Conservation (phyloP, 2,113 vertebrate genomes). For the Albula goreensis region DNA sequence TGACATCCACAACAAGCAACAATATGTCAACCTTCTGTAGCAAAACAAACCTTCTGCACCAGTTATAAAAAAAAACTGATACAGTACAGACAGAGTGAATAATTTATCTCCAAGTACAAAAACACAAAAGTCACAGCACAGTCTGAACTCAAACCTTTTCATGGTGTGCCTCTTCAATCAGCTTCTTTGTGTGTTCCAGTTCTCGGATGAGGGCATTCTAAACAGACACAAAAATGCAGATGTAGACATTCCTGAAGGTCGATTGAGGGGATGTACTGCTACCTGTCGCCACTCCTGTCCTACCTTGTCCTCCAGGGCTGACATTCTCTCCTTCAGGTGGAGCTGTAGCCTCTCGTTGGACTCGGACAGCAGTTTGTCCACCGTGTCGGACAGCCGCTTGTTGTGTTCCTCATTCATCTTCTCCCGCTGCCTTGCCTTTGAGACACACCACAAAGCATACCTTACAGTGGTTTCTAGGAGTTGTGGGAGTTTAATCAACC, state of each 20-base stretch:
- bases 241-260: neutral
- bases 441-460: neutral
- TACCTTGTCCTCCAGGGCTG: conserved; percentile 95
- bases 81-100: neutral
- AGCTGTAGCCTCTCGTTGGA: conserved; percentile 97
- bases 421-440: conserved; percentile 90
- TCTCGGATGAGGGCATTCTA: conserved; percentile 90
- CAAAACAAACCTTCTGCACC: neutral
- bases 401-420: conserved; percentile 99
- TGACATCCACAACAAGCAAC: neutral
- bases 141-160: conserved; percentile 79
- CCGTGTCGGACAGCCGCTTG: conserved; percentile 92
- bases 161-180: conserved; percentile 90
- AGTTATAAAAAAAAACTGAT: too few relatives aligned
- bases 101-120: neutral
- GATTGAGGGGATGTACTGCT: neutral
- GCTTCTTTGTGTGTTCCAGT: conserved; percentile 88
- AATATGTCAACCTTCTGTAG: neutral
- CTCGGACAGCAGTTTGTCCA: conserved; percentile 94
- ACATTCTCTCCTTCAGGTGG: conserved; percentile 96
- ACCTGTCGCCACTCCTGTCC: neutral
- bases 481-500: too few relatives aligned
- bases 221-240: conserved; percentile 26
- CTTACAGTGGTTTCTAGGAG: too few relatives aligned
- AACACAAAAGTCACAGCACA: neutral